These are phyloP conservation scores for Meriones unguiculatus DNA, from an alignment of 2,113 vertebrate genomes.

Conservation along the genomic window DNA sequence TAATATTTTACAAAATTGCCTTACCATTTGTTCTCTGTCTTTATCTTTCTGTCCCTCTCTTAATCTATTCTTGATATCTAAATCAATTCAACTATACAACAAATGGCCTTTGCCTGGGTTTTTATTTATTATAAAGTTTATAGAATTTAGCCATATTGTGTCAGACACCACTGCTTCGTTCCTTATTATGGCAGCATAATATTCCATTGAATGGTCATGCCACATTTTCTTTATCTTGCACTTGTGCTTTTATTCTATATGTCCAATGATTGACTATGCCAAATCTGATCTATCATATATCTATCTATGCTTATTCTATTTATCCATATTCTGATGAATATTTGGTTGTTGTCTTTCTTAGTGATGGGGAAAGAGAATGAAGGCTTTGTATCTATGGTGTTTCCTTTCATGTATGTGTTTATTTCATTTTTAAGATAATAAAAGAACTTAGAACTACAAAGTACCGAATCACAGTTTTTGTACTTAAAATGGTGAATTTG, in stretches of 20 bases:
- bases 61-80: not conserved
- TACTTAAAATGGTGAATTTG: not conserved
- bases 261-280: no score
- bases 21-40: not conserved
- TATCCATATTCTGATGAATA: not conserved
- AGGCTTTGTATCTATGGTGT: not conserved
- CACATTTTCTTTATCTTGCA: not conserved
- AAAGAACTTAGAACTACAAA: not conserved
- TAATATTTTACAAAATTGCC: not conserved
- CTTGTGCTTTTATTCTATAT: not conserved
- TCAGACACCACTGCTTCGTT: rapidly evolving
- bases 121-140: not conserved
- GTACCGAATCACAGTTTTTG: not conserved
- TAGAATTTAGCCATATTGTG: no score
- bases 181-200: not conserved
- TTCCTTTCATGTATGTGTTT: not conserved
- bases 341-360: not conserved
- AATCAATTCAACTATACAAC: no score
- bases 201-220: not conserved
- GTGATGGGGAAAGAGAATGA: not conserved
- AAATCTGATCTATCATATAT: not conserved
- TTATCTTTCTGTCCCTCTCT: not conserved
- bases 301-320: not conserved
- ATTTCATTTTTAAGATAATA: not conserved
- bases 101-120: not conserved